Evolutionary conservation across 2,113 vertebrate genomes (phyloP).

Genomic region (Plotosus lineatus): DNA sequence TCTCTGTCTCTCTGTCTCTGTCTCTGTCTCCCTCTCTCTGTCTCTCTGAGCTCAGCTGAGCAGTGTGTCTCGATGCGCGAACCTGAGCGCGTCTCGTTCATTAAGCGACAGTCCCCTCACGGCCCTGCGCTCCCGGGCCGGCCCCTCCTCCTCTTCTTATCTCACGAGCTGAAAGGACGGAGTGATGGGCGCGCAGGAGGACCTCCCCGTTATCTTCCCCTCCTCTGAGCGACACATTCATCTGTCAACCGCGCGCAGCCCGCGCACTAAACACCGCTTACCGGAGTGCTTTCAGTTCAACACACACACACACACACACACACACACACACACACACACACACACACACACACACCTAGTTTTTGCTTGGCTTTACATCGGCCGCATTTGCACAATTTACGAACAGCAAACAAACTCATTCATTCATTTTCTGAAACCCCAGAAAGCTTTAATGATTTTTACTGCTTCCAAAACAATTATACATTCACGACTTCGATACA

Average conservation of each 20-base stretch:
- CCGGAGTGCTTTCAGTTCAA: constrained; percentile 24
- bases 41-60: constrained; percentile 3
- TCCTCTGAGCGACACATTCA: constrained; percentile 65
- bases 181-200: constrained; percentile 68
- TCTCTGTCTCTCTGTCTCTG: not conserved
- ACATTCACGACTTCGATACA: not conserved
- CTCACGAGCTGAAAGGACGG: constrained; percentile 78
- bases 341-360: constrained; percentile 49
- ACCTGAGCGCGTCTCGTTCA: constrained; percentile 63
- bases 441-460: not conserved
- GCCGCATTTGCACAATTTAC: constrained; percentile 8
- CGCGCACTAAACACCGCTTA: constrained; percentile 11
- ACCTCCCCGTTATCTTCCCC: constrained; percentile 72
- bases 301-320: constrained; percentile 15
- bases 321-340: constrained; percentile 23
- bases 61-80: constrained; percentile 65
- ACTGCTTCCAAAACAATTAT: not conserved
- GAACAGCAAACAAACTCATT: constrained; percentile 2
- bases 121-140: constrained; percentile 69
- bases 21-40: not conserved
- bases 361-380: constrained; percentile 44
- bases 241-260: constrained; percentile 62
- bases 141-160: constrained; percentile 83
- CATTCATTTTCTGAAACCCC: too few relatives aligned
- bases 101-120: constrained; percentile 73